Percentiles rank a stretch among this genome's conserved stretches.
Evolutionary conservation across 2,888 invertebrate genomes (phyloP).

Genomic region (Lithosia quadra): DNA sequence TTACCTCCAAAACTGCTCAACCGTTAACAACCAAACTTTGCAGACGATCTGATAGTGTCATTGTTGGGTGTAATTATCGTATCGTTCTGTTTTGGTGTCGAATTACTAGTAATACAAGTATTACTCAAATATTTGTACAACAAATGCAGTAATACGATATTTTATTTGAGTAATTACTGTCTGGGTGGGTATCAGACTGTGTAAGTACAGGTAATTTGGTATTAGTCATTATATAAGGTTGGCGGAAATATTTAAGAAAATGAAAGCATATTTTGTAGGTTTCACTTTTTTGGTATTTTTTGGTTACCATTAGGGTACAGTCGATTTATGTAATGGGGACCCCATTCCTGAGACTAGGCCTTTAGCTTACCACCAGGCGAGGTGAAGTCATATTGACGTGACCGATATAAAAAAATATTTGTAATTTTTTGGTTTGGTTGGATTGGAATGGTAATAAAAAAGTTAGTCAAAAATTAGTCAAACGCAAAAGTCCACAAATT

Average conservation of each 20-base stretch:
- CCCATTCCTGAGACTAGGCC: too few species aligned
- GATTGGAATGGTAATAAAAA: too few species aligned
- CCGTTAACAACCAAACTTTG: conserved; percentile 49
- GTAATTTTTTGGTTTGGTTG: too few species aligned
- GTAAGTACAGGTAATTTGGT: conserved; percentile 34
- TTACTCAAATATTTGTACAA: conserved; percentile 68
- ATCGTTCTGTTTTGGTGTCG: conserved; percentile 62
- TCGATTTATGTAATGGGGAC: too few species aligned
- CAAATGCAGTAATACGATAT: conserved; percentile 72
- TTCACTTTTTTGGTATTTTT: too few species aligned
- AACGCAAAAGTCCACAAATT: too few species aligned
- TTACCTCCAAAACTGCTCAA: conserved; percentile 48
- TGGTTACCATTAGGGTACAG: too few species aligned
- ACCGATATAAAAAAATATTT: too few species aligned
- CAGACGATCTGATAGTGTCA: conserved; percentile 66
- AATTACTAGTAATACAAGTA: conserved; percentile 55
- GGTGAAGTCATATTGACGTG: too few species aligned
- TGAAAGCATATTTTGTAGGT: background rate
- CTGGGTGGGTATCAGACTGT: conserved; percentile 25
- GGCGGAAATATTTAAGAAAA: background rate
- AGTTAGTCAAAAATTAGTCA: too few species aligned
- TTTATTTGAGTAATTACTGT: conserved; percentile 55
- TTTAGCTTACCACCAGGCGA: too few species aligned
- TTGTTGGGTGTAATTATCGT: conserved; percentile 79
- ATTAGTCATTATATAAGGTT: conserved; percentile 14